Conservation (phyloP, 1,140 invertebrate genomes). For the Eumaeus atala region DNA sequence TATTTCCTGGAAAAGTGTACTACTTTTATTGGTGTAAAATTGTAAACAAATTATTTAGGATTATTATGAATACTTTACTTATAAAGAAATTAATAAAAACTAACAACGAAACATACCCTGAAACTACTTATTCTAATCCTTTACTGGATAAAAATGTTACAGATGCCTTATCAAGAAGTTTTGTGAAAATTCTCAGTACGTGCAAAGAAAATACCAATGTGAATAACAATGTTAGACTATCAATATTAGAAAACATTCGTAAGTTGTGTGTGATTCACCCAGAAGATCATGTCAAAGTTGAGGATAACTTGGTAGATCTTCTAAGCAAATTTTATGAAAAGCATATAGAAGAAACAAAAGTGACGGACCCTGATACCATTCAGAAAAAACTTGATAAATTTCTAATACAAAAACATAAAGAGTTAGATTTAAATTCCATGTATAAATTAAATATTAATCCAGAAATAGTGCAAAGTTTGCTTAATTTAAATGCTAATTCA, state of each 20-base stretch:
- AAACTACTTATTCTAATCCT: conserved; percentile 42
- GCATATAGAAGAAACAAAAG: conserved; percentile 16
- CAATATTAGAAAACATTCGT: conserved; percentile 43
- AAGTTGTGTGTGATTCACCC: conserved; percentile 43
- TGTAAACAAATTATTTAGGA: too few relatives aligned
- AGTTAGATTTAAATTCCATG: conserved; percentile 29
- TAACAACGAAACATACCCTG: conserved; percentile 36
- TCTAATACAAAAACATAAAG: conserved; percentile 38
- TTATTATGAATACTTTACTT: conserved; percentile 49
- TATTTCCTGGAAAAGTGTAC: too few relatives aligned
- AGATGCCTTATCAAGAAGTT: conserved; percentile 43
- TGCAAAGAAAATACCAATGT: conserved; percentile 31
- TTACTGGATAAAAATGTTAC: conserved; percentile 48
- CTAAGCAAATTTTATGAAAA: conserved; percentile 34
- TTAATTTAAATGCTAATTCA: conserved; percentile 39
- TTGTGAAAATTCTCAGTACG: conserved; percentile 43
- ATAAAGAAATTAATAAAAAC: conserved; percentile 46
- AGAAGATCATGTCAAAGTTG: conserved; percentile 35
- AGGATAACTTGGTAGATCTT: conserved; percentile 37
- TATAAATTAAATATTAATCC: conserved; percentile 32
- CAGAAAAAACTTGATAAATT: conserved; percentile 43
- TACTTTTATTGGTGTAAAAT: too few relatives aligned
- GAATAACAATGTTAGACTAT: conserved; percentile 36
- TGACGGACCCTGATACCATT: background rate
- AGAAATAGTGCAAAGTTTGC: conserved; percentile 48